Conservation (phyloP, 1,140 invertebrate genomes). For the Brachionus manjavacas region DNA sequence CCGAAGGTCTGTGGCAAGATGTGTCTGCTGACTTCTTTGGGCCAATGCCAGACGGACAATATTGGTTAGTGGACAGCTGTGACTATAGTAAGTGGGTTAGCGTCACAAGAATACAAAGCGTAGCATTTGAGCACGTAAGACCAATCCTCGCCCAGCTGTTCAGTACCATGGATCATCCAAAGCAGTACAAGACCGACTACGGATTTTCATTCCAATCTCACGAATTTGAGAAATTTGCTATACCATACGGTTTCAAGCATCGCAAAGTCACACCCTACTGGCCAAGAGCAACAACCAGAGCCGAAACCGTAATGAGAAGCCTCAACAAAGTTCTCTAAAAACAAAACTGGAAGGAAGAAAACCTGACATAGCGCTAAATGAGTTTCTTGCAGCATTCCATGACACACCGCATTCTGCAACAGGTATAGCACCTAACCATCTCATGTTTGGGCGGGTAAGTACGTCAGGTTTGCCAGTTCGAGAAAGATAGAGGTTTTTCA, state of each 20-base stretch:
- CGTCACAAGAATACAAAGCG: slow-evolving; percentile 45
- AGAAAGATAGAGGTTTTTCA: not conserved
- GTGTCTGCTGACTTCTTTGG: slow-evolving; percentile 49
- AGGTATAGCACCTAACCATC: not conserved
- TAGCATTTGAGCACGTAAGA: slow-evolving; percentile 39
- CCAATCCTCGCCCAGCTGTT: slow-evolving; percentile 42
- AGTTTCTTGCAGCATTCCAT: not conserved
- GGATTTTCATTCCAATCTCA: slow-evolving; percentile 44
- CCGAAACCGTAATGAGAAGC: slow-evolving; percentile 40
- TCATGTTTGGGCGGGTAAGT: not conserved
- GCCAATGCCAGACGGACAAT: slow-evolving; percentile 45
- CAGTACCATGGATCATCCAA: slow-evolving; percentile 43
- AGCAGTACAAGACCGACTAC: slow-evolving; percentile 44
- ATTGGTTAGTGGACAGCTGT: slow-evolving; percentile 47
- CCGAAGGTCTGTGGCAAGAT: slow-evolving; percentile 45
- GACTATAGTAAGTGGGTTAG: slow-evolving; percentile 48
- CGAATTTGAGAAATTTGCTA: slow-evolving; percentile 42
- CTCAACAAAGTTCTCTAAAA: slow-evolving; percentile 42
- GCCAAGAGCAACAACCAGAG: slow-evolving; percentile 43
- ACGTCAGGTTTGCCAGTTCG: not conserved
- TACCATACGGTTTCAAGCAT: slow-evolving; percentile 42
- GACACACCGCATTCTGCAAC: not conserved
- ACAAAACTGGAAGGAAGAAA: not conserved
- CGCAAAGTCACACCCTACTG: slow-evolving; percentile 43
- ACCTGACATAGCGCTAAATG: not conserved